Evolutionary conservation across 2,113 vertebrate genomes (phyloP).

Genomic region (Oxyruncus cristatus): DNA sequence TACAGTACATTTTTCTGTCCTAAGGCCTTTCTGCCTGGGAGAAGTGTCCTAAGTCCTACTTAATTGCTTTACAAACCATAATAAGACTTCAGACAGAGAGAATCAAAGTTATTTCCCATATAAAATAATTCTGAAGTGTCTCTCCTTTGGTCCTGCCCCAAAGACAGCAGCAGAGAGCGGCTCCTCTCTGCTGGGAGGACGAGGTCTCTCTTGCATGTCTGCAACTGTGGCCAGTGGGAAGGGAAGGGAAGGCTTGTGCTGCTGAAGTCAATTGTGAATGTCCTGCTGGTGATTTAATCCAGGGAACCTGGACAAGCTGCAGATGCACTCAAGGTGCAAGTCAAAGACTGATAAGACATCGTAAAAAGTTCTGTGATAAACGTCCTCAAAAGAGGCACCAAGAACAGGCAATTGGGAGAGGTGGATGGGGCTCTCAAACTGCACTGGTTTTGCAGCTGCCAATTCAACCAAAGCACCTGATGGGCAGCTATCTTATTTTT

Average conservation of each 20-base stretch:
- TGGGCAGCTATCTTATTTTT: background rate
- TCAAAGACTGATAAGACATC: background rate
- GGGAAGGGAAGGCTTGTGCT: background rate
- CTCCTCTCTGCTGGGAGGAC: background rate
- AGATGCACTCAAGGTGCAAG: background rate
- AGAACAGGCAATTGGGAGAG: fast-evolving
- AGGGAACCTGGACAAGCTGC: background rate
- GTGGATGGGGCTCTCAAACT: background rate
- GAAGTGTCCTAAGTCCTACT: background rate
- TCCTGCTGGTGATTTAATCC: background rate
- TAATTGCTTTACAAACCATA: conserved; percentile 9
- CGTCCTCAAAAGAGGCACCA: background rate
- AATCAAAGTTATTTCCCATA: background rate
- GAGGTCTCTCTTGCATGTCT: background rate
- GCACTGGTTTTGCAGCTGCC: background rate
- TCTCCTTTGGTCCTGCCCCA: background rate
- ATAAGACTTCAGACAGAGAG: background rate
- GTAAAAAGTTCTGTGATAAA: background rate
- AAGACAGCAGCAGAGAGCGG: background rate
- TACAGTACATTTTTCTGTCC: background rate
- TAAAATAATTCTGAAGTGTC: background rate
- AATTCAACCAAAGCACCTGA: background rate
- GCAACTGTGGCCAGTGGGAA: background rate
- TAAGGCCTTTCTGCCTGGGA: background rate
- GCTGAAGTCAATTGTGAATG: background rate